Base-by-base conservation (phyloP, 1,140 invertebrate species). In the Phthorimaea operculella region DNA sequence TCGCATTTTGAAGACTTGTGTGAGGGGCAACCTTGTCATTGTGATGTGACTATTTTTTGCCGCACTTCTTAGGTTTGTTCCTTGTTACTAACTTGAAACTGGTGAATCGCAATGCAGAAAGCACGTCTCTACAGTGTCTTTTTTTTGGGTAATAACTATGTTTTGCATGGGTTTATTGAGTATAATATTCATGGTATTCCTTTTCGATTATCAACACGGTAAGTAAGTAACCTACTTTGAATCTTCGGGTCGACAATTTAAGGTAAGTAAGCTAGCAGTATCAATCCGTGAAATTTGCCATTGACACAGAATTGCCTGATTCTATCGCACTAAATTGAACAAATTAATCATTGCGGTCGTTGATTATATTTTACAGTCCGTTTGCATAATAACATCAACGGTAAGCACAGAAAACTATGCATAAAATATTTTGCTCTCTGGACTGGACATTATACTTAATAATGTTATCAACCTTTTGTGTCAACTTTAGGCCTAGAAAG, bases 1-100 rank as follows among this genome's bases (percentile, higher is more conserved):
- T 72, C 55, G 54, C 53, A 54, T 62, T 66, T 67, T 68, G 56
- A 68, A 64, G 52, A 63, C 59, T 60, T 42, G 58, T 64, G 66
- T 66, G 53, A 75, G 65, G 74, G 72, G 68, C 52, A 63, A 67
- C 63, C 68, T 65, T 67, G 68, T 64, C 47, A 59, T 62, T 65
- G 53, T 60, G 18, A 52, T 58, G n/a, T 55, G 42, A 49, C 54
- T 44, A 48, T 56, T 57, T 57, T 63, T 58, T 47, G n/a, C 28
- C 16, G 48, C 39, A 42, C 33, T 55, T 57, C 54, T 54, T 45
- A 33, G 18, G n/a, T 63, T 17, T 47, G 44, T 62, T 67, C 59
- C 63, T 58, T 47, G 44, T 62, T 67, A 61, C 63, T 58, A 62
- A 58, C 63, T 42, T 59, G 57, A 51, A 51, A 33, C 9, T 17